phyloP scores from a whole-genome alignment of 2,888 invertebrate genomes.

The Heteropelma amictum region DNA sequence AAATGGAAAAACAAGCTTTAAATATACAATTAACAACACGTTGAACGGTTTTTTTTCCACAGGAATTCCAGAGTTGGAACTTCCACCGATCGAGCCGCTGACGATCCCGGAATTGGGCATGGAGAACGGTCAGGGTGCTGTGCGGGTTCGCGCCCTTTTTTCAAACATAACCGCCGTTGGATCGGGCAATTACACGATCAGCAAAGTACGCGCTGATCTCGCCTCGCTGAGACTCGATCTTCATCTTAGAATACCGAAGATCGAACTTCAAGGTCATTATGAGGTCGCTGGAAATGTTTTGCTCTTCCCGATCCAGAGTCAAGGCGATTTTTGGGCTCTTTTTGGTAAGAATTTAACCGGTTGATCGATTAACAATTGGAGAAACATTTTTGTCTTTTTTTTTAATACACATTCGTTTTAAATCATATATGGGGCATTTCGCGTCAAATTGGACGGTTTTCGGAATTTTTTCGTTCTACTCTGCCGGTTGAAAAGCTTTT shows the following conservation, averaged over 20 bases:
- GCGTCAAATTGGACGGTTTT: too few relatives aligned
- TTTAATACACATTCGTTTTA: too few relatives aligned
- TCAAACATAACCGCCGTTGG: constrained; percentile 87
- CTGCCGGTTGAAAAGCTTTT: too few relatives aligned
- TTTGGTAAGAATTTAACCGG: constrained; percentile 81
- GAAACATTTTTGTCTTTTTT: background rate
- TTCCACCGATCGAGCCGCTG: constrained; percentile 88
- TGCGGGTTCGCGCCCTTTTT: constrained; percentile 86
- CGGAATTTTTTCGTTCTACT: too few relatives aligned
- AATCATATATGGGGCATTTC: too few relatives aligned
- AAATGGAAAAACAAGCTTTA: background rate
- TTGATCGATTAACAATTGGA: background rate
- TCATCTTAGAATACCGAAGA: constrained; percentile 81
- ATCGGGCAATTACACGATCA: constrained; percentile 86
- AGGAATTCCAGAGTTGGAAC: constrained; percentile 85
- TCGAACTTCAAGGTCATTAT: constrained; percentile 87
- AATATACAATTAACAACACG: background rate
- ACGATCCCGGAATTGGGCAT: constrained; percentile 85
- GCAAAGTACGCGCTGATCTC: constrained; percentile 79
- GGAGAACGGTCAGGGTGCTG: constrained; percentile 88
- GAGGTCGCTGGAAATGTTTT: constrained; percentile 88
- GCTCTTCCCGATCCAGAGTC: constrained; percentile 87
- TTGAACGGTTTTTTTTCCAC: background rate
- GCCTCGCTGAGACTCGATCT: constrained; percentile 70
- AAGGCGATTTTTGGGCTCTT: constrained; percentile 89